Conservation (phyloP, 2,888 invertebrate genomes). For the Cephonodes hylas region DNA sequence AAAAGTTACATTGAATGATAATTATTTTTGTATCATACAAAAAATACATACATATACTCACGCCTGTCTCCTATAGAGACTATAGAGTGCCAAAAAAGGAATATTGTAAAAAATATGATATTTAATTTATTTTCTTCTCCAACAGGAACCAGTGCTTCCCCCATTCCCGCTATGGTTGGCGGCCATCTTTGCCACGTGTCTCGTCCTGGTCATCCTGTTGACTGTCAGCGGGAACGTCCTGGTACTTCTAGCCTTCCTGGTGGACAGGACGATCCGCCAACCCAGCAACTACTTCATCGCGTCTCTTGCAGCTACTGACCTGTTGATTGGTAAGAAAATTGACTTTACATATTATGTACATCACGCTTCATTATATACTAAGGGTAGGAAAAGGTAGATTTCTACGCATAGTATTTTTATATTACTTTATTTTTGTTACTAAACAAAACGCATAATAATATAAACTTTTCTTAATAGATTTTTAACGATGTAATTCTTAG, state of each 20-base stretch:
- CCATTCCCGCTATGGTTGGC: conserved; percentile 96
- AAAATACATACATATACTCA: no score
- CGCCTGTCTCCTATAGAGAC: no score
- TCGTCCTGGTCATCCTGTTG: conserved; percentile 93
- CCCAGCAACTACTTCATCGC: conserved; percentile 99
- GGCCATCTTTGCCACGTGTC: conserved; percentile 91
- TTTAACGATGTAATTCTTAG: no score
- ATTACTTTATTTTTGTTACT: no score
- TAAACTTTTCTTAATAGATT: no score
- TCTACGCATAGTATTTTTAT: no score
- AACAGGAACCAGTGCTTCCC: conserved; percentile 84
- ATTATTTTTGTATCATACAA: no score
- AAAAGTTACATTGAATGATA: no score
- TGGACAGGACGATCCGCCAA: conserved; percentile 95
- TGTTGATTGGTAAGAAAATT: conserved; percentile 90
- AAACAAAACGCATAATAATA: no score
- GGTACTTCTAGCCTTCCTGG: conserved; percentile 96
- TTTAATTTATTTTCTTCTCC: conserved; percentile 20
- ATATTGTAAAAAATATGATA: no score
- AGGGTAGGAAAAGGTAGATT: no score
- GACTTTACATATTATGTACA: neutral
- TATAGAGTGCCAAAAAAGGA: no score
- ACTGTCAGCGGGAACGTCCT: conserved; percentile 98
- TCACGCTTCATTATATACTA: neutral
- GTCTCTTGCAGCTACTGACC: conserved; percentile 97